A percentile compares a stretch with the other conserved stretches of the same genome.
These are phyloP conservation scores for Exephanes ischioxanthus DNA, from an alignment of 2,888 invertebrate genomes.

Conservation along the genomic window DNA sequence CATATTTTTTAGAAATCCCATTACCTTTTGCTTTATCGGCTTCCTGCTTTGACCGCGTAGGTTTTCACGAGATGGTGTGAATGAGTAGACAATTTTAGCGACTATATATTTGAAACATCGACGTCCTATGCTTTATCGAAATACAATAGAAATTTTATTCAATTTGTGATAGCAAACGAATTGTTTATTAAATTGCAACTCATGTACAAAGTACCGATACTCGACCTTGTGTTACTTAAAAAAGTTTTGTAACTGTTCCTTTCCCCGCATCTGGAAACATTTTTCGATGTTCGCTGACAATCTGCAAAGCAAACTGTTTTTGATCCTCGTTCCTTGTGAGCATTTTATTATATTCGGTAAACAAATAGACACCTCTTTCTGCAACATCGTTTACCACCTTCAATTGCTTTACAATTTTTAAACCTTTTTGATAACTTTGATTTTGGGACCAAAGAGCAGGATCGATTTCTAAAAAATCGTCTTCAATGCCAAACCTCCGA, in stretches of 20 bases:
- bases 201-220: not conserved
- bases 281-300: slow-evolving; percentile 34
- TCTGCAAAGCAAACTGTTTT: not conserved
- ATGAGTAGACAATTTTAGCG: no score
- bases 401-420: slow-evolving; percentile 35
- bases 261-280: slow-evolving; percentile 33
- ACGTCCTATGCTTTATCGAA: no score
- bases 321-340: slow-evolving; percentile 18
- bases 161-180: no score
- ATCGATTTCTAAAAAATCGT: slow-evolving; percentile 23
- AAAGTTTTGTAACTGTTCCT: slow-evolving; percentile 28
- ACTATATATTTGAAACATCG: no score
- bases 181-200: not conserved
- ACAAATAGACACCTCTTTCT: slow-evolving; percentile 21
- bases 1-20: no score
- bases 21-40: no score
- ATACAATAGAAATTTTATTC: no score
- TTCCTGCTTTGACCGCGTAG: no score
- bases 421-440: slow-evolving; percentile 26
- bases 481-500: slow-evolving; percentile 29
- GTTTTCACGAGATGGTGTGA: no score
- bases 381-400: slow-evolving; percentile 35
- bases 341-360: slow-evolving; percentile 37
- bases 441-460: slow-evolving; percentile 35
- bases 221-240: slow-evolving; percentile 16